A percentile compares a stretch with the other conserved stretches of the same genome.
Conservation (phyloP, 1,140 invertebrate species). For the Leptoteleia sp. region DNA sequence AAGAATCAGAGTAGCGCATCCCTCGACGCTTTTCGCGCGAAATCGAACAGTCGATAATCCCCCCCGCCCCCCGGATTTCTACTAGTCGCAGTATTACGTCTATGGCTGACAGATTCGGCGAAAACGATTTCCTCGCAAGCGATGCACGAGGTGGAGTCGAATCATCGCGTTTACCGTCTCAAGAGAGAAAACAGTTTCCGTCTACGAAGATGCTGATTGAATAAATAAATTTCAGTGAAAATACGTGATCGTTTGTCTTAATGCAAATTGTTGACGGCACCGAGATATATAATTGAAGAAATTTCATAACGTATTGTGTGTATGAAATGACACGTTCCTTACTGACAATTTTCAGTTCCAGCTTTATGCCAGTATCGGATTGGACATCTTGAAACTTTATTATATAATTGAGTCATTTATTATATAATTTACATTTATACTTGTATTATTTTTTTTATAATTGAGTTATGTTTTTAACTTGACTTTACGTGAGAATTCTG, state of each 20-base stretch:
- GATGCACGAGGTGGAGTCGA: constrained; percentile 59
- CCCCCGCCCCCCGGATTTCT: no score
- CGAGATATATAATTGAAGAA: constrained; percentile 26
- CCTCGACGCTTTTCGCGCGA: constrained; percentile 56
- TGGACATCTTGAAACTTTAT: no score
- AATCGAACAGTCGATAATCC: constrained; percentile 68
- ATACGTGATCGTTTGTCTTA: constrained; percentile 26
- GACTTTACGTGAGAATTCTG: no score
- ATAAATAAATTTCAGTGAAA: constrained; percentile 64
- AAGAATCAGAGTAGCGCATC: constrained; percentile 48
- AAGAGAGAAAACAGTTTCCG: constrained; percentile 63
- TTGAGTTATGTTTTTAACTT: no score
- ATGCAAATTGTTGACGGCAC: constrained; percentile 33
- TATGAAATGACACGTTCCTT: no score
- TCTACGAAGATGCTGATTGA: constrained; percentile 60
- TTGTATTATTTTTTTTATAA: no score
- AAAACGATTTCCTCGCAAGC: constrained; percentile 58
- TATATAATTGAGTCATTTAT: no score
- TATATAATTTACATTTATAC: no score
- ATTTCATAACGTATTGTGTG: no score
- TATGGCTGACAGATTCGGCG: constrained; percentile 53
- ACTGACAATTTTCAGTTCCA: no score
- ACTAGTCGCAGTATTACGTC: constrained; percentile 62
- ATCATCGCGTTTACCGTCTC: constrained; percentile 66
- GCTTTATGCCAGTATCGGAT: no score